Evolutionary conservation across 2,888 invertebrate genomes (phyloP).

Genomic region (Hoplodrina blanda): DNA sequence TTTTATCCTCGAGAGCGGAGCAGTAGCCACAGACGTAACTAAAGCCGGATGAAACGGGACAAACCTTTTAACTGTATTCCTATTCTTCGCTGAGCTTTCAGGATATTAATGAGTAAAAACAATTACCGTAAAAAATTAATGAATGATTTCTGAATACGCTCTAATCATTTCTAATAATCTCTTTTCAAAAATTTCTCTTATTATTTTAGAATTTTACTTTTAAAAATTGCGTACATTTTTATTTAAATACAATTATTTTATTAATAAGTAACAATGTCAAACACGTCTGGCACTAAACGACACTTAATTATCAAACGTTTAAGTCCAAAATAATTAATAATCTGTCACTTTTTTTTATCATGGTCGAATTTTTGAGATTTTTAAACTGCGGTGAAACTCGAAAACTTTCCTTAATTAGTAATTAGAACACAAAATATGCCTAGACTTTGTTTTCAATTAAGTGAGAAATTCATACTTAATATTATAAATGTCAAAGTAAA

Average conservation of each 20-base stretch:
- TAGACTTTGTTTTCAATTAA: conserved; percentile 7
- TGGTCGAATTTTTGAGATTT: conserved; percentile 26
- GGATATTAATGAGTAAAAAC: not conserved
- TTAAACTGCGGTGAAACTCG: conserved; percentile 46
- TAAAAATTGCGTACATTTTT: conserved; percentile 65
- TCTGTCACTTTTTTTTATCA: conserved; percentile 53
- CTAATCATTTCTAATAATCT: conserved; percentile 47
- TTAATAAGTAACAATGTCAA: conserved; percentile 79
- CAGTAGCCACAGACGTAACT: no score
- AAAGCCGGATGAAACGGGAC: no score
- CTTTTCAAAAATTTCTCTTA: conserved; percentile 43
- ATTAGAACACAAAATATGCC: conserved; percentile 7
- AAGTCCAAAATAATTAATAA: conserved; percentile 50
- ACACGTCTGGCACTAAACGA: conserved; percentile 78
- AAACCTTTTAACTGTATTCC: no score
- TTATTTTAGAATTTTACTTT: conserved; percentile 57
- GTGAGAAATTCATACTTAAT: not conserved
- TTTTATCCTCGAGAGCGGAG: no score
- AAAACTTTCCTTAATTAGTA: not conserved
- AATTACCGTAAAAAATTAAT: not conserved
- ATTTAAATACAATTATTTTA: conserved; percentile 65
- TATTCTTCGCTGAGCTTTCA: not conserved
- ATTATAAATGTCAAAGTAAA: no score
- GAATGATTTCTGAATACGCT: conserved; percentile 44
- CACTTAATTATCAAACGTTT: conserved; percentile 61